These are phyloP conservation scores for Melieria picta DNA, from an alignment of 2,888 invertebrate species.

Conservation along the genomic window DNA sequence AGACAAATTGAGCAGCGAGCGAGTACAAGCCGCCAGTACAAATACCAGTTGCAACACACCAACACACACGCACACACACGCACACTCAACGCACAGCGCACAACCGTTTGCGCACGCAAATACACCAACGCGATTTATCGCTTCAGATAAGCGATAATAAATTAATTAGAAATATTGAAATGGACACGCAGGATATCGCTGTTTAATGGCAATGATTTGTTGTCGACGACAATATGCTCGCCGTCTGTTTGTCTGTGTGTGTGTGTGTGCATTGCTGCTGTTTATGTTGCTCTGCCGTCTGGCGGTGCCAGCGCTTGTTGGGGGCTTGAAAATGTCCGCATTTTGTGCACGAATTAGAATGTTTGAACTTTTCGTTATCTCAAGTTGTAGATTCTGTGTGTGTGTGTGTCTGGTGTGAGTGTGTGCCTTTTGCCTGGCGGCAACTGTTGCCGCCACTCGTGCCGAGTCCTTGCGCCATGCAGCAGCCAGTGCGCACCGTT, in stretches of 20 bases:
- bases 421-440: constrained; percentile 21
- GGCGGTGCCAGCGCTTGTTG: not conserved
- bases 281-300: constrained; percentile 4
- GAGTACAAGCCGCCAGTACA: not conserved
- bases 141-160: constrained; percentile 65
- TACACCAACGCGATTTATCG: constrained; percentile 55
- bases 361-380: constrained; percentile 58
- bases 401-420: constrained; percentile 35
- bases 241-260: not conserved
- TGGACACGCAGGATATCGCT: constrained; percentile 48
- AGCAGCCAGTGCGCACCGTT: not conserved
- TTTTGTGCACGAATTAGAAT: constrained; percentile 51
- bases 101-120: not conserved
- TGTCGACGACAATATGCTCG: constrained; percentile 24
- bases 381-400: constrained; percentile 54
- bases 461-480: not conserved
- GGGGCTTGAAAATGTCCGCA: constrained; percentile 37
- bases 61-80: not conserved
- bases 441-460: constrained; percentile 21
- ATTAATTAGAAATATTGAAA: constrained; percentile 67
- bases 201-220: constrained; percentile 51
- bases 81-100: not conserved
- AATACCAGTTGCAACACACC: not conserved
- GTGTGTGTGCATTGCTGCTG: constrained; percentile 14
- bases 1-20: not conserved